Percentiles rank a stretch among this genome's conserved stretches.
Evolutionary conservation across 1,140 invertebrate genomes (phyloP).

Genomic region (Elysia chlorotica): DNA sequence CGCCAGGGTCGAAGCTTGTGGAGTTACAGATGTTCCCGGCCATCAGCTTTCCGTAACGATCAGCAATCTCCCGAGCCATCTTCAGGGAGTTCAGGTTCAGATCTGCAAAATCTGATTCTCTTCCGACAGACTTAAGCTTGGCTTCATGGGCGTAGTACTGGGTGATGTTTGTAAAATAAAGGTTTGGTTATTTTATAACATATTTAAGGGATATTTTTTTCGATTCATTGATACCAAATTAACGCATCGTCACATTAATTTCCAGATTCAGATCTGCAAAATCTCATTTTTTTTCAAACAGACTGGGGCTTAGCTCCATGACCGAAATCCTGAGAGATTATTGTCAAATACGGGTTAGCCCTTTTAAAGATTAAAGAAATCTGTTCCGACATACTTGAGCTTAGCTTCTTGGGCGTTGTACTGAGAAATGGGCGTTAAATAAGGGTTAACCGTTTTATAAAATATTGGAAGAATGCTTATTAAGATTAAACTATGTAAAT

Average conservation of each 20-base stretch:
- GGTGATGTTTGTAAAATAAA: neutral
- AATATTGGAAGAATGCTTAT: too few relatives aligned
- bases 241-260: too few relatives aligned
- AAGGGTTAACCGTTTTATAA: too few relatives aligned
- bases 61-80: conserved; percentile 50
- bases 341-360: too few relatives aligned
- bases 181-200: neutral
- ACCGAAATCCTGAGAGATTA: too few relatives aligned
- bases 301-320: too few relatives aligned
- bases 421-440: too few relatives aligned
- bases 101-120: conserved; percentile 49
- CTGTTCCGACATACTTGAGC: too few relatives aligned
- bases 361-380: too few relatives aligned
- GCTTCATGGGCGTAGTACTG: conserved; percentile 55
- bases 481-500: too few relatives aligned
- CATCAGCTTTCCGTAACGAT: conserved; percentile 43
- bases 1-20: conserved; percentile 27
- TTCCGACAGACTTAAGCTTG: conserved; percentile 42
- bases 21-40: conserved; percentile 50
- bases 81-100: conserved; percentile 47
- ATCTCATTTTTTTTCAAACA: neutral
- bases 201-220: neutral
- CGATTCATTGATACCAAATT: too few relatives aligned
- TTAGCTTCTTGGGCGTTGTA: too few relatives aligned
- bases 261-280: neutral